These are phyloP conservation scores for Leucophora obtusa DNA, from an alignment of 2,888 invertebrate species.

Conservation along the genomic window DNA sequence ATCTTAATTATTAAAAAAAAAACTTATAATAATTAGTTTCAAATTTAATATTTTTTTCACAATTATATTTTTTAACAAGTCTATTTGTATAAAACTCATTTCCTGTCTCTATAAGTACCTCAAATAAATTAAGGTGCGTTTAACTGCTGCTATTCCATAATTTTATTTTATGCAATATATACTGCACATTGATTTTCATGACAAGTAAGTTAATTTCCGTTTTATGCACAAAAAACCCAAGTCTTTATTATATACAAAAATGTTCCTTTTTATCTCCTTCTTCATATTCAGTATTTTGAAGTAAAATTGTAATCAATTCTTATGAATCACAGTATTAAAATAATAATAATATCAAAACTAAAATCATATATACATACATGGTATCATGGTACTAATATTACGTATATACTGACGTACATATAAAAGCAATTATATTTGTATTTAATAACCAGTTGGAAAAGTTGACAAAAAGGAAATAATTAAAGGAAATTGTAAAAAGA, in stretches of 20 bases:
- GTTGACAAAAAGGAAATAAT: background rate
- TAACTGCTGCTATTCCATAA: background rate
- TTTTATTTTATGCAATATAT: slow-evolving; percentile 37
- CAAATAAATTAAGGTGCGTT: slow-evolving; percentile 3
- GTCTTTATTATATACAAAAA: background rate
- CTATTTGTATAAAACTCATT: background rate
- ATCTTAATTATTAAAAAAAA: too few species aligned
- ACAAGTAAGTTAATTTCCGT: slow-evolving; percentile 60
- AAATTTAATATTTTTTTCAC: too few species aligned
- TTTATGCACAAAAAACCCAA: slow-evolving; percentile 25
- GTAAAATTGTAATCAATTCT: slow-evolving; percentile 42
- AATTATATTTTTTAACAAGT: too few species aligned
- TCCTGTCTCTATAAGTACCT: background rate
- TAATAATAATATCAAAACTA: slow-evolving; percentile 15
- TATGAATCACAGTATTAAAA: slow-evolving; percentile 50
- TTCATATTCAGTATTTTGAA: background rate
- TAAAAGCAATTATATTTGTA: slow-evolving; percentile 3
- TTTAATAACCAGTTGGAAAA: background rate
- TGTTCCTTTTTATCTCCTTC: background rate
- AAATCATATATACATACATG: background rate
- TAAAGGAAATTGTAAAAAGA: background rate
- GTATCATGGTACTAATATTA: background rate
- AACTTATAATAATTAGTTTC: too few species aligned
- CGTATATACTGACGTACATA: background rate
- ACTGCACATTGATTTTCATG: slow-evolving; percentile 52